Conservation (phyloP, 1,140 invertebrate genomes). For the Trichonephila clavata region DNA sequence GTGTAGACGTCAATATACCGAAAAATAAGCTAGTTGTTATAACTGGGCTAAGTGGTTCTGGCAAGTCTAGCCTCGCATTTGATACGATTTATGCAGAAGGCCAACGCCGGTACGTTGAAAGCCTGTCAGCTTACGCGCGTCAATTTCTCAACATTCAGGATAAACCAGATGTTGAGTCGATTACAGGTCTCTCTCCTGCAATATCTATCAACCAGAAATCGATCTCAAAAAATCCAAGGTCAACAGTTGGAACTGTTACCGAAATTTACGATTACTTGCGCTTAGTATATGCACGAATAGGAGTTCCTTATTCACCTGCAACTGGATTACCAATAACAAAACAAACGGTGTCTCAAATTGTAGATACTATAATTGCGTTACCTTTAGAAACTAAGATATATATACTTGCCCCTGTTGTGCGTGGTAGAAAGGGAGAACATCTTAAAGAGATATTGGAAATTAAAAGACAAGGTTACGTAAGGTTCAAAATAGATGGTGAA, state of each 20-base stretch:
- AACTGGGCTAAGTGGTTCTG: not conserved
- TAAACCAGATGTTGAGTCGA: constrained; percentile 78
- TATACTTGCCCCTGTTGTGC: not conserved
- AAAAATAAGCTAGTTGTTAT: not conserved
- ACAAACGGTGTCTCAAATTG: not conserved
- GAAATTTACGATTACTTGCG: constrained; percentile 78
- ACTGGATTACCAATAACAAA: not conserved
- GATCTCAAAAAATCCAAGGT: constrained; percentile 78
- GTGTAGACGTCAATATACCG: not conserved
- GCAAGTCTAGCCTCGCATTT: constrained; percentile 73
- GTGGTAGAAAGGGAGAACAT: not conserved
- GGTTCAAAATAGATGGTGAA: too few relatives aligned
- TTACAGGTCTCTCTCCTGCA: constrained; percentile 78
- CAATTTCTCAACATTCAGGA: constrained; percentile 75
- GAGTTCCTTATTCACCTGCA: not conserved
- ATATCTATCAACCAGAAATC: constrained; percentile 79
- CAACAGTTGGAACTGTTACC: constrained; percentile 79
- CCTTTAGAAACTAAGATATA: not conserved
- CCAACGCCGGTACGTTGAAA: constrained; percentile 79
- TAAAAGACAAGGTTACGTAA: not conserved
- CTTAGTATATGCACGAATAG: constrained; percentile 42
- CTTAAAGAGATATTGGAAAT: not conserved
- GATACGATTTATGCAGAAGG: constrained; percentile 79
- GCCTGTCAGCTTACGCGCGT: constrained; percentile 78
- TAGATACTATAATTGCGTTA: not conserved